A percentile compares a stretch with the other conserved stretches of the same genome.
Evolutionary conservation across 2,113 vertebrate species (phyloP).

Genomic region (Xyrauchen texanus): DNA sequence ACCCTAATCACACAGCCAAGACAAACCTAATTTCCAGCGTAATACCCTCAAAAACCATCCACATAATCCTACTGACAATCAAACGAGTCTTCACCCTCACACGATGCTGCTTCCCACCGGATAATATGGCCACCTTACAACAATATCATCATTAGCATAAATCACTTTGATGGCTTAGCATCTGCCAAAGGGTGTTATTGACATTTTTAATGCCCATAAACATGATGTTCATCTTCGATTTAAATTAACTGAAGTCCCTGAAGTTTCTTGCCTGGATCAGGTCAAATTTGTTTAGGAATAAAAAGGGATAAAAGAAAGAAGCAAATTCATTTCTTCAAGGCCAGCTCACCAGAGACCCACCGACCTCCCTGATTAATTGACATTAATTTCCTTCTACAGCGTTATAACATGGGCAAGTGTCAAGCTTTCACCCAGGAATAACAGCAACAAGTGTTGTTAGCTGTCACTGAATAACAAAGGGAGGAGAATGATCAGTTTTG

Average conservation of each 20-base stretch:
- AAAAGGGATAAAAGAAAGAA: slow-evolving; percentile 5
- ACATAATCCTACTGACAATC: slow-evolving; percentile 40
- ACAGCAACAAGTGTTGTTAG: slow-evolving; percentile 34
- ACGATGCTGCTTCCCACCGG: background rate
- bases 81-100: slow-evolving; percentile 25
- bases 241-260: slow-evolving; percentile 23
- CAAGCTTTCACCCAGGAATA: slow-evolving; percentile 21
- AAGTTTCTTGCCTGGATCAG: slow-evolving; percentile 28
- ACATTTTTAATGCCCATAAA: slow-evolving; percentile 44
- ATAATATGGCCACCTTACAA: slow-evolving; percentile 36
- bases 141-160: slow-evolving; percentile 48
- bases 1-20: slow-evolving; percentile 33
- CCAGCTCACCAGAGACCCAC: slow-evolving; percentile 15
- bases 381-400: slow-evolving; percentile 18
- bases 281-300: slow-evolving; percentile 25
- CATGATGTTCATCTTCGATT: slow-evolving; percentile 12
- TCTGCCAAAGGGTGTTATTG: slow-evolving; percentile 48
- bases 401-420: slow-evolving; percentile 26
- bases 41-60: slow-evolving; percentile 38
- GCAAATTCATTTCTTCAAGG: slow-evolving; percentile 23
- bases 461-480: slow-evolving; percentile 2
- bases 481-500: slow-evolving; percentile 19
- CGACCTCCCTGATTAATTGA: slow-evolving; percentile 41
- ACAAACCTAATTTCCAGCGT: slow-evolving; percentile 39
- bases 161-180: slow-evolving; percentile 46